Percentiles rank a stretch among this genome's conserved stretches.
Conservation (phyloP, 2,113 vertebrate genomes). For the Malurus melanocephalus region DNA sequence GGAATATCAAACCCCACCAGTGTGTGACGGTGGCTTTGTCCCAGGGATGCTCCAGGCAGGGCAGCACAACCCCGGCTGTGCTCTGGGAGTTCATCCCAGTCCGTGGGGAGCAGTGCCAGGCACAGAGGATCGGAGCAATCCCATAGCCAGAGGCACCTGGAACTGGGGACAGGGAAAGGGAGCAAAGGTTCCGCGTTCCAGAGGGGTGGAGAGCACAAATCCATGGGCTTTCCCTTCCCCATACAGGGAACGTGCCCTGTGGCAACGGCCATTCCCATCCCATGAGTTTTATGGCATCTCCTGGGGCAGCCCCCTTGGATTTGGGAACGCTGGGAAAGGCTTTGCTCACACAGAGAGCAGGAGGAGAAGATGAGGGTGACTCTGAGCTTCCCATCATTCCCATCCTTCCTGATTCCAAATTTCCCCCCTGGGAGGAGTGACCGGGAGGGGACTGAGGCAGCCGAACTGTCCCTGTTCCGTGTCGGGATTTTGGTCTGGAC, state of each 20-base stretch:
- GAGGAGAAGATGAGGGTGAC: not conserved
- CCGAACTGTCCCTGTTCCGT: not conserved
- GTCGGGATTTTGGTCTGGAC: no score
- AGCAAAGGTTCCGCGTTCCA: not conserved
- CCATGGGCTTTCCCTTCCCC: not conserved
- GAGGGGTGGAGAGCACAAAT: not conserved
- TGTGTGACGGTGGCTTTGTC: not conserved
- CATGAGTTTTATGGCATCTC: not conserved
- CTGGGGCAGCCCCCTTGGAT: not conserved
- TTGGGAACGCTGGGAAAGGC: not conserved
- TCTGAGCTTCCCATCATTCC: not conserved
- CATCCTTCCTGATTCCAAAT: not conserved
- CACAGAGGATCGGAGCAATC: no score
- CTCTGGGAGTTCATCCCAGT: not conserved
- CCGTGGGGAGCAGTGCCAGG: not conserved
- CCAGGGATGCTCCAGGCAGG: not conserved
- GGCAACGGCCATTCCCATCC: no score
- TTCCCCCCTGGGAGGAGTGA: no score
- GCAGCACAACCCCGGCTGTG: not conserved
- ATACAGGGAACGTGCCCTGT: accelerated
- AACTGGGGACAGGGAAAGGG: not conserved
- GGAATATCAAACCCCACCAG: not conserved
- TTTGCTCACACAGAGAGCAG: accelerated
- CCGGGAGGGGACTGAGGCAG: no score
- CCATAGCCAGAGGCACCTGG: not conserved